These are phyloP conservation scores for Lordiphosa collinella DNA, from an alignment of 1,140 invertebrate genomes.

Conservation along the genomic window DNA sequence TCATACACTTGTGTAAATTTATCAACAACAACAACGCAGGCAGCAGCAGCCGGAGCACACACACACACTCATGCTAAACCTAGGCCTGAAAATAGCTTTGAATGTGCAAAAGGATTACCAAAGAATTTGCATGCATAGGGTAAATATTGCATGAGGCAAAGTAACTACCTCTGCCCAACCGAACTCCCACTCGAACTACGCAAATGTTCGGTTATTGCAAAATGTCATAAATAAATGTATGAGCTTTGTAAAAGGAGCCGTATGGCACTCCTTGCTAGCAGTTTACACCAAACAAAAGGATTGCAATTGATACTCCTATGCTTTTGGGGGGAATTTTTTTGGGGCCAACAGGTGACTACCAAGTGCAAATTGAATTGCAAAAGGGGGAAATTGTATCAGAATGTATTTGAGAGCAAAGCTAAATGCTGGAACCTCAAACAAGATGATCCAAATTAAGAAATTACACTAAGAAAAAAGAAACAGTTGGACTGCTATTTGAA, in stretches of 20 bases:
- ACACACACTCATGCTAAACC: slow-evolving; percentile 12
- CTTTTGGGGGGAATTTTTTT: slow-evolving; percentile 7
- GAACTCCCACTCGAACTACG: neutral
- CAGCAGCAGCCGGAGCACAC: slow-evolving; percentile 12
- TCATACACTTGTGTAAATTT: slow-evolving; percentile 76
- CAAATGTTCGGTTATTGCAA: slow-evolving; percentile 8
- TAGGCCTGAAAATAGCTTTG: slow-evolving; percentile 66
- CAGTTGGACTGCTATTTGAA: too few species aligned
- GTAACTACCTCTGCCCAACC: neutral
- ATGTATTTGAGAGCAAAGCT: neutral
- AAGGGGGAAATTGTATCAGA: neutral
- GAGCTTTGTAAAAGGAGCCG: slow-evolving; percentile 29
- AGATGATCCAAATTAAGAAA: too few species aligned
- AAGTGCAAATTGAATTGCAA: slow-evolving; percentile 22
- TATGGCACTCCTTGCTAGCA: slow-evolving; percentile 19
- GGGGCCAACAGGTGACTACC: neutral
- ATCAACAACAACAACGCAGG: slow-evolving; percentile 54
- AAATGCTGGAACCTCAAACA: neutral
- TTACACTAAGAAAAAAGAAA: too few species aligned
- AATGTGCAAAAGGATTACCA: slow-evolving; percentile 57
- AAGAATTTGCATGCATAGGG: slow-evolving; percentile 59
- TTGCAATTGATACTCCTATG: slow-evolving; percentile 61
- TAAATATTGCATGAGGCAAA: slow-evolving; percentile 32
- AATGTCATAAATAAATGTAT: slow-evolving; percentile 69
- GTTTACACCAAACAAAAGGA: slow-evolving; percentile 26